Evolutionary conservation across 2,797 vertebrate genomes (phyloP).

Genomic region (Melanotaenia nigrans): DNA sequence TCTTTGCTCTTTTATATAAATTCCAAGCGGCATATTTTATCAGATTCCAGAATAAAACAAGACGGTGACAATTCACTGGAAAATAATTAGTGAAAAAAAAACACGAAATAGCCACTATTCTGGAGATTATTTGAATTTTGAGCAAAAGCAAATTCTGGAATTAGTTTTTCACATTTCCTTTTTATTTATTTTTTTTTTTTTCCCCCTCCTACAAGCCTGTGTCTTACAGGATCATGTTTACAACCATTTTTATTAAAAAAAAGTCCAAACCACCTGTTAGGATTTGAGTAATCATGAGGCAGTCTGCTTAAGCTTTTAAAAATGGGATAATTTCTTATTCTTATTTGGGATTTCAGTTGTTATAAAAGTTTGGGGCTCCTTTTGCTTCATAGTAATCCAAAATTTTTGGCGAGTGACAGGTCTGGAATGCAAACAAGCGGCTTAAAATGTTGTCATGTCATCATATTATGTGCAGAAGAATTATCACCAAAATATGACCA

Average conservation of each 20-base stretch:
- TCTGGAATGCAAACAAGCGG: too few relatives aligned
- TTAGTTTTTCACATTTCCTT: too few relatives aligned
- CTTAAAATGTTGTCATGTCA: neutral
- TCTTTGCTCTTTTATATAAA: neutral
- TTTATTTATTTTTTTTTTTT: neutral
- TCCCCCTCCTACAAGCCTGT: too few relatives aligned
- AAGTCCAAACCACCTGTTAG: neutral
- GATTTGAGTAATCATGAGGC: neutral
- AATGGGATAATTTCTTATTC: too few relatives aligned
- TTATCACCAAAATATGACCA: too few relatives aligned
- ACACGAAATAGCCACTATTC: neutral
- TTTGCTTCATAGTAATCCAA: neutral
- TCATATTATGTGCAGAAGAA: neutral
- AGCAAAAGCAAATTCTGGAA: neutral
- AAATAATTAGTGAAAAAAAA: neutral
- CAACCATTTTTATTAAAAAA: neutral
- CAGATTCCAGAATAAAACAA: neutral
- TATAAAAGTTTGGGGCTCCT: neutral
- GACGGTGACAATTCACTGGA: neutral
- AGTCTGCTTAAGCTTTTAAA: neutral
- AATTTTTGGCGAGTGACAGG: neutral
- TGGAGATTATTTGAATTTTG: neutral
- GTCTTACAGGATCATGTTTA: neutral
- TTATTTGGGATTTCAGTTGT: too few relatives aligned
- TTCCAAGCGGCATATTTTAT: too few relatives aligned